Percentiles rank a stretch among this genome's conserved stretches.
These are phyloP conservation scores for Callitettix versicolor DNA, from an alignment of 1,140 invertebrate genomes.

Conservation along the genomic window DNA sequence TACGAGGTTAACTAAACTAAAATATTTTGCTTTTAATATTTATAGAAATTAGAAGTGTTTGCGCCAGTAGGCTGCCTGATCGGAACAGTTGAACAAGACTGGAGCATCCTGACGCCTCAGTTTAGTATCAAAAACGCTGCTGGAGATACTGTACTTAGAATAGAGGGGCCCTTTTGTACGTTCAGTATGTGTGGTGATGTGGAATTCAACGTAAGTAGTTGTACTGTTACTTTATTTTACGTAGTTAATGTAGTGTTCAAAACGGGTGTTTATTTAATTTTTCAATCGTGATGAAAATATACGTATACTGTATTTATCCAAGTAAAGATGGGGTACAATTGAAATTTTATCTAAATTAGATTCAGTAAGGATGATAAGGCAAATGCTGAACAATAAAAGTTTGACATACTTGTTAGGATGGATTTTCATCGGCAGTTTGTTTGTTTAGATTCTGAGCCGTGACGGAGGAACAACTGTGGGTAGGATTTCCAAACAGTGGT, in stretches of 20 bases:
- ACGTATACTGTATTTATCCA: too few species aligned
- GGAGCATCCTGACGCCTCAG: constrained; percentile 65
- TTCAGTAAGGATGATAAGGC: too few species aligned
- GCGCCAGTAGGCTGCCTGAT: constrained; percentile 59
- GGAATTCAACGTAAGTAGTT: constrained; percentile 43
- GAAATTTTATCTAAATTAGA: too few species aligned
- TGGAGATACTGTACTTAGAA: constrained; percentile 63
- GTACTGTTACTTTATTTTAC: too few species aligned
- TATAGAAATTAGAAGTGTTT: constrained; percentile 54
- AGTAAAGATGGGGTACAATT: too few species aligned
- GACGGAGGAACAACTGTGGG: constrained; percentile 56
- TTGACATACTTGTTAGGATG: background rate
- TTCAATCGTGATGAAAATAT: too few species aligned
- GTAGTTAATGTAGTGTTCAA: too few species aligned
- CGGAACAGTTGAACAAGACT: constrained; percentile 74
- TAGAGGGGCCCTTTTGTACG: constrained; percentile 77
- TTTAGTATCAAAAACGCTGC: constrained; percentile 68
- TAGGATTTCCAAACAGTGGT: constrained; percentile 67
- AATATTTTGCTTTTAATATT: constrained; percentile 21
- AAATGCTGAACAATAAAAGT: too few species aligned
- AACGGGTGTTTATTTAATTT: too few species aligned
- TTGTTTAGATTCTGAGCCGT: constrained; percentile 52
- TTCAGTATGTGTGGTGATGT: constrained; percentile 72
- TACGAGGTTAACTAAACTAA: constrained; percentile 4
- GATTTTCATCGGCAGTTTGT: constrained; percentile 19